Base-by-base conservation (phyloP, 2,113 vertebrate genomes). In the Actenoides hombroni region DNA sequence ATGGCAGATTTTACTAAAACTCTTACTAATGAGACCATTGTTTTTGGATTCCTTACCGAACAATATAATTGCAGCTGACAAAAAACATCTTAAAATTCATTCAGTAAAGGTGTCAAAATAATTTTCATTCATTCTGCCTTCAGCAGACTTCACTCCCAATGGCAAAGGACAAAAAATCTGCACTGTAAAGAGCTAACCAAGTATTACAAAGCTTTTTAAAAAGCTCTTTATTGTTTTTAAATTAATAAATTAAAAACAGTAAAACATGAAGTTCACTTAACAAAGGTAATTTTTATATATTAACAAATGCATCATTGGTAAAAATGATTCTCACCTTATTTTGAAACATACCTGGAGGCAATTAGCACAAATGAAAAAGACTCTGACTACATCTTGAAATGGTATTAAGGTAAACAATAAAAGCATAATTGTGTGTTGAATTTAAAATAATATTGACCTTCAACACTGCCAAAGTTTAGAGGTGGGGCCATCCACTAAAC, bases 211-310 rank as follows among this genome's bases (percentile, higher is more conserved):
- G 44, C 51, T 95, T 95, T 91, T 67, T 1, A 61, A 88, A 93
- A 97, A 75, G 67, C 91, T 67, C 33, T 84, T 90, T n/a, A 56
- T 90, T 92, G 39, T 56, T 96, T 96, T 94, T 87, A 40, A 68
- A 20, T 92, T 96, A 97, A 94, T 94, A 88, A 95, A 84, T 4
- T 94, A 56, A 95, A 97, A 95, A 79, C 17, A 82, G 29, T 87
- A 88, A 88, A 95, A 61, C 77, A 90, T 95, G 75, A 95, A 13
- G 6, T 54, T 53, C 65, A 86, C 60, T 84, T 94, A 95, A 86
- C 40, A 94, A 92, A 92, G 71, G 76, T 21, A 57, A 93, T 89
- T 97, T 97, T 97, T 69, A 48, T 25, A 35, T 81, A 95, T 76
- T 97, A 95, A 86, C 18, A 96, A 92, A 87, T 67, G 11, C 25